These are phyloP conservation scores for Chiroxiphia lanceolata DNA, from an alignment of 2,797 vertebrate genomes.

Conservation along the genomic window DNA sequence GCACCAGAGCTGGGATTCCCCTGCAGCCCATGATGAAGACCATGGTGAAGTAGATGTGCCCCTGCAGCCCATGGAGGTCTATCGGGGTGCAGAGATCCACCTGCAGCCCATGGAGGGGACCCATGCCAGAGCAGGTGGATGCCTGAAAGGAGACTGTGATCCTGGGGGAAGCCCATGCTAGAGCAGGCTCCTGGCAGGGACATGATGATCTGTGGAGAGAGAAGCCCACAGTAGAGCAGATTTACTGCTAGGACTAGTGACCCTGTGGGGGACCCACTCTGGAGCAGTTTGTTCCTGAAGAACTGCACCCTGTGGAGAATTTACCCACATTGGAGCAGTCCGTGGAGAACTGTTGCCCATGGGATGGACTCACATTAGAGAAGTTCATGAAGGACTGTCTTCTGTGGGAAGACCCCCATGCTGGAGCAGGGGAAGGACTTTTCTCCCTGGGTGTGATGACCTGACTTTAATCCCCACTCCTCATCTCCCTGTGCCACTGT, in stretches of 20 bases:
- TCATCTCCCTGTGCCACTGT: neutral
- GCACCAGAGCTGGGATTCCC: neutral
- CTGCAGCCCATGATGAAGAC: neutral
- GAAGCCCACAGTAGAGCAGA: neutral
- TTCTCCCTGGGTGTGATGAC: neutral
- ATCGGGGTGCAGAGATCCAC: neutral
- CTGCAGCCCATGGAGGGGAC: no score
- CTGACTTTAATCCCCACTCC: neutral
- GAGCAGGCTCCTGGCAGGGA: neutral
- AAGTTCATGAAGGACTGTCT: neutral
- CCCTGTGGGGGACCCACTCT: neutral
- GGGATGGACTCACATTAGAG: neutral
- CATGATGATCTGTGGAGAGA: neutral
- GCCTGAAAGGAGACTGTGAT: neutral
- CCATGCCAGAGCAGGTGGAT: neutral
- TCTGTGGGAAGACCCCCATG: neutral
- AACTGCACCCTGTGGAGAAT: neutral
- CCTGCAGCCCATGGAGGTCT: neutral
- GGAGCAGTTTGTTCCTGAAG: neutral
- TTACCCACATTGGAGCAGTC: neutral
- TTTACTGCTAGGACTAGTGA: neutral
- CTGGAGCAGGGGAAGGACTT: neutral
- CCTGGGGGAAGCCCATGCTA: neutral
- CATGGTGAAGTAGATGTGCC: neutral
- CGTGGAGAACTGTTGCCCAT: neutral